Conservation (phyloP, 2,888 invertebrate genomes). For the Ectemnius cavifrons region DNA sequence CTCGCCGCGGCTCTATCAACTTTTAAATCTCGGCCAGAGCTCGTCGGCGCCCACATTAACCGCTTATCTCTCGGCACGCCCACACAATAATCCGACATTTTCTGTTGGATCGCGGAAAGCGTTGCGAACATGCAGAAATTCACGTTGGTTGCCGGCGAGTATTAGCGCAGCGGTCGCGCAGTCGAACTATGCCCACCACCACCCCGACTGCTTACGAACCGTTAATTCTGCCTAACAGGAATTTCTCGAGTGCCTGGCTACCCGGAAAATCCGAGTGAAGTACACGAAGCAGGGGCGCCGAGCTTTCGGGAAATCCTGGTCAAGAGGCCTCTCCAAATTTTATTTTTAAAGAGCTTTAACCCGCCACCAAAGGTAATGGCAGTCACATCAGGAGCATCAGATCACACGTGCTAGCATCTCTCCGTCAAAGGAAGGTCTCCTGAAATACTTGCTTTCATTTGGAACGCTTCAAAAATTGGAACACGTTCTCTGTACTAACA, state of each 20-base stretch:
- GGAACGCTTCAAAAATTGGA: neutral
- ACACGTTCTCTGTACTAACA: neutral
- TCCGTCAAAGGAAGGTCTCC: neutral
- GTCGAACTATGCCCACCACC: slow-evolving; percentile 4
- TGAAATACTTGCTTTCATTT: neutral
- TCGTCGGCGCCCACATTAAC: neutral
- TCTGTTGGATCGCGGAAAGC: slow-evolving; percentile 12
- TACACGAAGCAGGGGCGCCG: neutral
- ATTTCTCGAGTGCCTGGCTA: slow-evolving; percentile 21
- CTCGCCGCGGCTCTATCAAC: slow-evolving; percentile 11
- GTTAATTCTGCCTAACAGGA: slow-evolving; percentile 21
- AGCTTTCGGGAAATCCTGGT: slow-evolving; percentile 30
- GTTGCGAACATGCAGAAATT: slow-evolving; percentile 33
- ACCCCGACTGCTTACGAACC: slow-evolving; percentile 15
- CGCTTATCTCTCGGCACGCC: neutral
- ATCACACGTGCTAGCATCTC: neutral
- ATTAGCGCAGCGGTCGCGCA: neutral
- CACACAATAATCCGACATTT: slow-evolving; percentile 6
- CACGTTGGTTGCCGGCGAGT: slow-evolving; percentile 16
- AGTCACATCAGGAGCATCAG: neutral
- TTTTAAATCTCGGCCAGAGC: slow-evolving; percentile 3
- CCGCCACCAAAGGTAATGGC: slow-evolving; percentile 16
- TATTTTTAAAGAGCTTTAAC: slow-evolving; percentile 31
- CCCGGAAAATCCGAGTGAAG: slow-evolving; percentile 32
- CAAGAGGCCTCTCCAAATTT: slow-evolving; percentile 40